Evolutionary conservation across 2,888 invertebrate genomes (phyloP).

Genomic region (Dicycla oo): DNA sequence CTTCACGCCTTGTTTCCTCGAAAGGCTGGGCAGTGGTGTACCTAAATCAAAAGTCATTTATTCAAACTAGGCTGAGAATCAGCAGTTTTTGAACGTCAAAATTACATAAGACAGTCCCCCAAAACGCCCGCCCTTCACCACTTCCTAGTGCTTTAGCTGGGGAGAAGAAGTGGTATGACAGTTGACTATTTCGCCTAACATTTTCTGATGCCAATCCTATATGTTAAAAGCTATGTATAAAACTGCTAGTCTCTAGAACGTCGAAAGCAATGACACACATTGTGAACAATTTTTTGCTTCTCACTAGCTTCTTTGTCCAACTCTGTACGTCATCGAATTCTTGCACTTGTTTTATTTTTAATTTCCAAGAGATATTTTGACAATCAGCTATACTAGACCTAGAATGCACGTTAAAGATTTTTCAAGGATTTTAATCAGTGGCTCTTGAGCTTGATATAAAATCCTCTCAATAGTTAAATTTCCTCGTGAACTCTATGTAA

Average conservation of each 20-base stretch:
- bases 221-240: background rate
- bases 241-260: background rate
- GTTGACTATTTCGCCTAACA: constrained; percentile 6
- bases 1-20: too few relatives aligned
- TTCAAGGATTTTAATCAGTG: too few relatives aligned
- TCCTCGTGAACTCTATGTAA: background rate
- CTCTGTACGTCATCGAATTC: constrained; percentile 27
- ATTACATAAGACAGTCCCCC: too few relatives aligned
- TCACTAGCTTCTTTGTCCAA: background rate
- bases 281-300: background rate
- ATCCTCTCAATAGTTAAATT: background rate
- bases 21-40: too few relatives aligned
- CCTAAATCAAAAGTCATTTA: too few relatives aligned
- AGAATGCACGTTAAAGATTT: background rate
- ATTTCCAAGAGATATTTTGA: background rate
- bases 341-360: constrained; percentile 25
- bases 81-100: too few relatives aligned
- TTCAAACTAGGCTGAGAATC: too few relatives aligned
- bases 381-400: background rate
- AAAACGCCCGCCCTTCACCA: too few relatives aligned
- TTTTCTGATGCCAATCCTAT: background rate
- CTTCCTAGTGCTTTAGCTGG: too few relatives aligned
- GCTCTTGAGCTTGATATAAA: background rate
- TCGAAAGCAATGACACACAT: background rate
- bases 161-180: background rate